These are phyloP conservation scores for Musca vetustissima DNA, from an alignment of 1,140 invertebrate genomes.

Conservation along the genomic window DNA sequence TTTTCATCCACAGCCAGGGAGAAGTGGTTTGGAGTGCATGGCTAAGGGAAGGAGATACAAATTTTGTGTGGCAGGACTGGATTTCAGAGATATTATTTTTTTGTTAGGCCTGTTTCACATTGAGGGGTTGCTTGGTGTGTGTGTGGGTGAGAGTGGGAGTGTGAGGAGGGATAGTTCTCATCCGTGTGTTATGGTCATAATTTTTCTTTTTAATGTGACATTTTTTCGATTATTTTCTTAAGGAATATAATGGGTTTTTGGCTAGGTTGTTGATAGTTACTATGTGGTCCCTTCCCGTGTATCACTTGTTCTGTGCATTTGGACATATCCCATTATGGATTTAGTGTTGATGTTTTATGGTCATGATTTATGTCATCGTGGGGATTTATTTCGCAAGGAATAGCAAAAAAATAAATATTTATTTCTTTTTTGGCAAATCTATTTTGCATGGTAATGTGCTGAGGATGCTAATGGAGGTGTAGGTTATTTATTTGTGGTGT, in stretches of 20 bases:
- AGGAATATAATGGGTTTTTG: conserved; percentile 17
- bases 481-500: too few species aligned
- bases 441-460: too few species aligned
- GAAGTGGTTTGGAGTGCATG: not conserved
- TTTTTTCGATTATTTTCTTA: conserved; percentile 21
- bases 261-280: not conserved
- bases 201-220: conserved; percentile 24
- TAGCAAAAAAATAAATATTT: too few species aligned
- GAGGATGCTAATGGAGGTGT: too few species aligned
- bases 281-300: not conserved
- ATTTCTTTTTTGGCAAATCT: too few species aligned
- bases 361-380: conserved; percentile 5
- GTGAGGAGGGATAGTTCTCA: too few species aligned
- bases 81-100: not conserved
- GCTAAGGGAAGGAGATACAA: too few species aligned
- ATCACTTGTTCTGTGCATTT: not conserved
- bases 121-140: too few species aligned
- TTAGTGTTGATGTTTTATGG: conserved; percentile 20
- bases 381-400: not conserved
- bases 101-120: too few species aligned
- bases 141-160: too few species aligned
- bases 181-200: conserved; percentile 8
- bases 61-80: not conserved
- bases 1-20: not conserved
- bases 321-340: conserved; percentile 18